A percentile compares a stretch with the other conserved stretches of the same genome.
These are phyloP conservation scores for Plutella xylostella DNA, from an alignment of 2,888 invertebrate genomes.

Conservation along the genomic window DNA sequence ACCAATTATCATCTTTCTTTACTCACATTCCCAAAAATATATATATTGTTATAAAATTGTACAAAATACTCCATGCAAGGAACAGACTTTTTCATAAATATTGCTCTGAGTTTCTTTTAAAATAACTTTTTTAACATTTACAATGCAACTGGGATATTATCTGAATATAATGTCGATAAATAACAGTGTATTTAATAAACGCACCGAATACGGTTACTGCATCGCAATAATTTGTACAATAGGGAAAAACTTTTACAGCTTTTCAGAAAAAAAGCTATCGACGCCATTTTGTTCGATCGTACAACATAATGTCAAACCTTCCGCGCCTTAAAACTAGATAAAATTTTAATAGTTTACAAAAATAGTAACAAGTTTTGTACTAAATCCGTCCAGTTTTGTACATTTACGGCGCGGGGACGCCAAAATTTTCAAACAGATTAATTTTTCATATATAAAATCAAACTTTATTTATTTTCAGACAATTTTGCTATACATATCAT, in stretches of 20 bases:
- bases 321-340: conserved; percentile 48
- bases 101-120: neutral
- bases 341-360: conserved; percentile 58
- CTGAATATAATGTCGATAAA: neutral
- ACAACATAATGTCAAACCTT: conserved; percentile 5
- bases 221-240: neutral
- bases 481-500: neutral
- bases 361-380: conserved; percentile 70
- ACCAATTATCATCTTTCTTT: neutral
- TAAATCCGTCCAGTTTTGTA: conserved; percentile 59
- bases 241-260: neutral
- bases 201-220: neutral
- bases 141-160: neutral
- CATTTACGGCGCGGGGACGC: conserved; percentile 49
- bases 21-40: neutral
- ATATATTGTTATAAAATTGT: conserved; percentile 4
- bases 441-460: neutral
- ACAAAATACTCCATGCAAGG: conserved; percentile 6
- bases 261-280: neutral
- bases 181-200: neutral
- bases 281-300: neutral
- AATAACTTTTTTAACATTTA: neutral
- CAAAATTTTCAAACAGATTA: conserved; percentile 8
- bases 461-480: neutral
- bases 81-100: conserved; percentile 2